Conservation (phyloP, 2,888 invertebrate genomes). For the Polydrusus pterygomalis region DNA sequence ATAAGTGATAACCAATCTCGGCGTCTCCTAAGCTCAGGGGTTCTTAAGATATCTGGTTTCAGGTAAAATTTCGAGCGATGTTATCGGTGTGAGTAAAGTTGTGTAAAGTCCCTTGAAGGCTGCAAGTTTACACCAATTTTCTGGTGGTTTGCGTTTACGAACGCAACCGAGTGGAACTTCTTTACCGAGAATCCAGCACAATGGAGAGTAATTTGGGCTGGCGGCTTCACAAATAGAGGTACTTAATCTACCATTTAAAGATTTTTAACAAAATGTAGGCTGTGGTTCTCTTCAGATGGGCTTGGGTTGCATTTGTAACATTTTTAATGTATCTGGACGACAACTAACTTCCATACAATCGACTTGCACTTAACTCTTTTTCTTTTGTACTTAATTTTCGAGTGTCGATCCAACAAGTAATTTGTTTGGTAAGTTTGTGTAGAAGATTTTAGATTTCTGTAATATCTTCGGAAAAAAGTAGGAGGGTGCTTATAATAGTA, state of each 20-base stretch:
- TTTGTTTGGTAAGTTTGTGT: too few species aligned
- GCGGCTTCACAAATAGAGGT: conserved; percentile 59
- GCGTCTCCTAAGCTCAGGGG: conserved; percentile 30
- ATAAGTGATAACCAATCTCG: conserved; percentile 34
- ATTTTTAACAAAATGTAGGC: conserved; percentile 29
- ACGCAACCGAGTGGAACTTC: conserved; percentile 58
- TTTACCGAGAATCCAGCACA: conserved; percentile 57
- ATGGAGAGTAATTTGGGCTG: conserved; percentile 61
- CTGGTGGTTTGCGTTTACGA: conserved; percentile 63
- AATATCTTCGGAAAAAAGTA: too few species aligned
- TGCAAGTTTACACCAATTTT: conserved; percentile 67
- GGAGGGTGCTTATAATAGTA: too few species aligned
- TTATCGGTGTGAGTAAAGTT: conserved; percentile 63
- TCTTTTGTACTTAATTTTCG: too few species aligned
- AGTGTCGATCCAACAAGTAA: too few species aligned
- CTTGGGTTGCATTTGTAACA: not conserved
- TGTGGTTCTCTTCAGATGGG: conserved; percentile 5
- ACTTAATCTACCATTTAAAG: conserved; percentile 52
- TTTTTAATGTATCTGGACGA: conserved; percentile 1
- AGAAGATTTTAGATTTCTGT: too few species aligned
- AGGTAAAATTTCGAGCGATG: conserved; percentile 56
- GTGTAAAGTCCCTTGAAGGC: conserved; percentile 62
- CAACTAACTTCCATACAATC: too few species aligned
- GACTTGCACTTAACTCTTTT: too few species aligned
- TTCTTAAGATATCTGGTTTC: conserved; percentile 48